Conservation (phyloP, 1,140 invertebrate species). For the Camponotus vicinus region DNA sequence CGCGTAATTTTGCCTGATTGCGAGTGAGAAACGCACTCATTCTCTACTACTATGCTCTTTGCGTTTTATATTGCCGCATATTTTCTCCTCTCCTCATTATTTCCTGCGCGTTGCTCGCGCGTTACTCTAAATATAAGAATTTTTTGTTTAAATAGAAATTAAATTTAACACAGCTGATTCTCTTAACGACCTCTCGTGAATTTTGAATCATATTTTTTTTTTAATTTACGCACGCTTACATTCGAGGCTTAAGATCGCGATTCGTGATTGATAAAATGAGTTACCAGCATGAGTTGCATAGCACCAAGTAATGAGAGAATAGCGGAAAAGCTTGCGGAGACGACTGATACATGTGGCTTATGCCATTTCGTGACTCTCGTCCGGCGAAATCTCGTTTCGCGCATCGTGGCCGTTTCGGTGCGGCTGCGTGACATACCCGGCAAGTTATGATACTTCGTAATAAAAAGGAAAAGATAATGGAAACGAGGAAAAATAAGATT, state of each 20-base stretch:
- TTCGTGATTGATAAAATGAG: constrained; percentile 25
- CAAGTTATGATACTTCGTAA: constrained; percentile 52
- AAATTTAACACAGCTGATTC: neutral
- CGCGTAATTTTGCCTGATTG: constrained; percentile 55
- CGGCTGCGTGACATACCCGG: constrained; percentile 44
- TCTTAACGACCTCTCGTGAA: neutral
- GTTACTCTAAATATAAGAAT: constrained; percentile 28
- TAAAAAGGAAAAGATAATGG: constrained; percentile 63
- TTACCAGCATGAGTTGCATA: neutral
- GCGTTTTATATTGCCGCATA: constrained; percentile 22
- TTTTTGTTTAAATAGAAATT: neutral
- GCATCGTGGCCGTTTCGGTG: constrained; percentile 56
- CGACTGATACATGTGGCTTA: constrained; percentile 41
- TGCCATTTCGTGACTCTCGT: constrained; percentile 42
- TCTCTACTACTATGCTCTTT: neutral
- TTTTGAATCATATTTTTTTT: neutral
- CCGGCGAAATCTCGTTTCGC: constrained; percentile 59
- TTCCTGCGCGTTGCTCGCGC: neutral
- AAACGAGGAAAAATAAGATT: constrained; percentile 46
- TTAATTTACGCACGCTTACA: neutral
- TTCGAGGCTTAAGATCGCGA: neutral
- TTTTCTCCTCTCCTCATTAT: constrained; percentile 34
- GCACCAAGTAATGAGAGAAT: constrained; percentile 32
- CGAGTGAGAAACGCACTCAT: constrained; percentile 46
- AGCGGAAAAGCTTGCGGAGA: constrained; percentile 45